Conservation (phyloP, 2,888 invertebrate genomes). For the Drosophila eohydei region DNA sequence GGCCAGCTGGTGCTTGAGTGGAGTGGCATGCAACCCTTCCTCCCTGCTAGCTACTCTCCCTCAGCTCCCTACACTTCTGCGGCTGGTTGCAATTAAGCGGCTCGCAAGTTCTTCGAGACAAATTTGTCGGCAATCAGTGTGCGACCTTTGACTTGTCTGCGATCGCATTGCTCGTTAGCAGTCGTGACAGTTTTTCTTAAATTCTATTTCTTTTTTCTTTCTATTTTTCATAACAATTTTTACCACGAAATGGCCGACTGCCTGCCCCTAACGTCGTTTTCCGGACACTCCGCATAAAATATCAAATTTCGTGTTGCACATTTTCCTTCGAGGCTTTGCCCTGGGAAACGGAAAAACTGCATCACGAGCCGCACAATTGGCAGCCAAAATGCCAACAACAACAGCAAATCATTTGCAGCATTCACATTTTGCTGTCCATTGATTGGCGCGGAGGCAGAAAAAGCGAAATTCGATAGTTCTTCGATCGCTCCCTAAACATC, state of each 20-base stretch:
- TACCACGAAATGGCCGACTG: conserved; percentile 70
- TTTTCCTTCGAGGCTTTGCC: conserved; percentile 51
- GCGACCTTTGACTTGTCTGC: conserved; percentile 72
- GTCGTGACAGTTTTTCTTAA: conserved; percentile 73
- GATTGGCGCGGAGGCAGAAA: conserved; percentile 69
- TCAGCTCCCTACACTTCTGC: not conserved
- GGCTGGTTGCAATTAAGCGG: conserved; percentile 69
- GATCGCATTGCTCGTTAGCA: conserved; percentile 70
- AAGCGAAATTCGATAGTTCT: conserved; percentile 64
- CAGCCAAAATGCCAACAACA: conserved; percentile 78
- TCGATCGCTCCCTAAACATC: conserved; percentile 20
- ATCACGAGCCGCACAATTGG: conserved; percentile 64
- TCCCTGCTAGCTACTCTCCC: conserved; percentile 6
- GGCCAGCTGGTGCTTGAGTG: conserved; percentile 28
- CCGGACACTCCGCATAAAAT: conserved; percentile 65
- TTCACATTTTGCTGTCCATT: conserved; percentile 49
- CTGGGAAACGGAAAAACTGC: conserved; percentile 59
- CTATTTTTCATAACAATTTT: conserved; percentile 71
- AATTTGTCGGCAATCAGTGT: conserved; percentile 72
- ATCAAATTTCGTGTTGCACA: conserved; percentile 75
- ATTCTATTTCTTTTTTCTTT: conserved; percentile 27
- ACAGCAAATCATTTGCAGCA: conserved; percentile 71
- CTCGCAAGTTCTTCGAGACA: conserved; percentile 67
- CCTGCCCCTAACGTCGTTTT: conserved; percentile 41
- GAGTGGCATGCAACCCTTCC: conserved; percentile 11